Percentiles rank a stretch among this genome's conserved stretches.
Evolutionary conservation across 2,888 invertebrate genomes (phyloP).

Genomic region (Lysandra coridon): DNA sequence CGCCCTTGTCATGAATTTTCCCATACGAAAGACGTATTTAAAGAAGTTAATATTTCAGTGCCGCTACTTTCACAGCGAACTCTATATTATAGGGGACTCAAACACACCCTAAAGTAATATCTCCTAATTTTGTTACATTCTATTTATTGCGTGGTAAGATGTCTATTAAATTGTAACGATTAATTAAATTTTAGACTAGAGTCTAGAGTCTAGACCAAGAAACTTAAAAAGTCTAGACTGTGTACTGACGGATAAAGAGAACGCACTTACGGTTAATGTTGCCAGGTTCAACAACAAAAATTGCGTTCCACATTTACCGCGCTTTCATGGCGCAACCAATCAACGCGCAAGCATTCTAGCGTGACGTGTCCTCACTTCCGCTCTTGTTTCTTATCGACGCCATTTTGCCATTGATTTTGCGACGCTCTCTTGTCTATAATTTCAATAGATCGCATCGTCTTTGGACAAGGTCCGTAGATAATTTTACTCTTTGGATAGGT

Average conservation of each 20-base stretch:
- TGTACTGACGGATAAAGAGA: neutral
- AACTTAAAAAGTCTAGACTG: no score
- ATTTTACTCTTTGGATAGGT: constrained; percentile 76
- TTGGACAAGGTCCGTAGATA: constrained; percentile 80
- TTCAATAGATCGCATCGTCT: constrained; percentile 74
- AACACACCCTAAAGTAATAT: no score
- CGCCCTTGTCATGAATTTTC: no score
- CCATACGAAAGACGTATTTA: no score
- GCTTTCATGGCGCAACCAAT: constrained; percentile 4
- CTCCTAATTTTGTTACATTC: no score
- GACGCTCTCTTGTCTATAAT: constrained; percentile 75
- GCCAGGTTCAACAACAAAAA: neutral
- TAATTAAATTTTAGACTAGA: no score
- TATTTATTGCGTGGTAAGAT: no score
- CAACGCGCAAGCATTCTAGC: neutral
- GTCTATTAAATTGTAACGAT: no score
- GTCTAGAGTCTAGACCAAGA: no score
- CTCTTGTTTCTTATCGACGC: constrained; percentile 50
- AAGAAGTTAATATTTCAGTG: no score
- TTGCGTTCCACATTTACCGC: neutral
- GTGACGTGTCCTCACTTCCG: constrained; percentile 43
- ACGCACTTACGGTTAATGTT: neutral
- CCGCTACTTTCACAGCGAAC: no score
- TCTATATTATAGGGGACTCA: no score
- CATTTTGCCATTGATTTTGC: constrained; percentile 60